phyloP scores from a whole-genome alignment of 2,888 invertebrate species.

The Drosophila crucigera region DNA sequence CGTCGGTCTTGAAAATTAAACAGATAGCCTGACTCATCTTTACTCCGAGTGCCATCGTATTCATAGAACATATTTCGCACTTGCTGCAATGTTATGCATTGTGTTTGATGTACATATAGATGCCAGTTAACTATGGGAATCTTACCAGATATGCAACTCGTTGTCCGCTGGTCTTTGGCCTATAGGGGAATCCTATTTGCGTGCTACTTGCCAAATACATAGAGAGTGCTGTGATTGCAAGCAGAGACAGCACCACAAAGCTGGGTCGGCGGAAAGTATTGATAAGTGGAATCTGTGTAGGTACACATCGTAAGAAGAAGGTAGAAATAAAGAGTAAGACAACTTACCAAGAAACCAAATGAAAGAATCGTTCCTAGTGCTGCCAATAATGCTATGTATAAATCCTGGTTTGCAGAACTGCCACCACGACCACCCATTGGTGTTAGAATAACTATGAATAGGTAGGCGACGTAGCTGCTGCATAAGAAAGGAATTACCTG shows the following conservation, averaged over 20 bases:
- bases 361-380: conserved; percentile 77
- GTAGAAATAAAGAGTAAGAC: not conserved
- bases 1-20: too few relatives aligned
- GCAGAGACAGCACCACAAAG: conserved; percentile 28
- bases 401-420: conserved; percentile 86
- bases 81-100: conserved; percentile 82
- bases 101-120: not conserved
- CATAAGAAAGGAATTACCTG: conserved; percentile 85
- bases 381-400: conserved; percentile 86
- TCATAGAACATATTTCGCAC: conserved; percentile 85
- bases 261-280: conserved; percentile 57
- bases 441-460: conserved; percentile 86
- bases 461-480: conserved; percentile 85
- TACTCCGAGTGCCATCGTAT: too few relatives aligned
- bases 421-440: conserved; percentile 87
- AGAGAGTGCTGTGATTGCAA: conserved; percentile 27
- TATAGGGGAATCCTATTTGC: conserved; percentile 87
- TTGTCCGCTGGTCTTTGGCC: conserved; percentile 85
- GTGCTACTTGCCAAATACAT: conserved; percentile 81
- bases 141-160: conserved; percentile 84
- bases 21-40: too few relatives aligned
- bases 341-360: conserved; percentile 81
- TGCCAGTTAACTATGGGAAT: accelerated
- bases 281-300: conserved; percentile 47
- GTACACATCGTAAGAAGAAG: not conserved